phyloP scores from a whole-genome alignment of 2,113 vertebrate species.

The Acrocephalus kingi region DNA sequence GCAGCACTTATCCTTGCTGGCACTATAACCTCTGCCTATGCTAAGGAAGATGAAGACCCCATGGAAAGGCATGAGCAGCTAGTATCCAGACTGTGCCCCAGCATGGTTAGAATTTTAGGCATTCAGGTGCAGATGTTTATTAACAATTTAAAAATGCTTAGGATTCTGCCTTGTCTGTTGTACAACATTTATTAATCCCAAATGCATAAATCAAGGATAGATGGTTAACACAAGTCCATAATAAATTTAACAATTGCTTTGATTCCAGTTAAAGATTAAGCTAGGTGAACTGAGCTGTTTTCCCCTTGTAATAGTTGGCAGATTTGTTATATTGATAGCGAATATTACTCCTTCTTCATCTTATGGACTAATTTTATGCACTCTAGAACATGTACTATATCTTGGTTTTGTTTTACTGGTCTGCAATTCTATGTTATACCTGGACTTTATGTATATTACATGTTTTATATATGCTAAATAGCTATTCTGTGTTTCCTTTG shows the following conservation, averaged over 20 bases:
- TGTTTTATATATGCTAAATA: background rate
- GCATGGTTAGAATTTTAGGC: background rate
- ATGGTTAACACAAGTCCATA: background rate
- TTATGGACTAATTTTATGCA: background rate
- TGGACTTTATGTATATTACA: background rate
- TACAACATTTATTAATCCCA: background rate
- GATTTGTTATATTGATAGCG: rapidly evolving
- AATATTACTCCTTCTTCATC: background rate
- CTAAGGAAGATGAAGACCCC: background rate
- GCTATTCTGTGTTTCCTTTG: background rate
- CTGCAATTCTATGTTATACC: background rate
- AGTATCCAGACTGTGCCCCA: too few relatives aligned
- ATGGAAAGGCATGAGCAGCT: too few relatives aligned
- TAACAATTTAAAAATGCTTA: background rate
- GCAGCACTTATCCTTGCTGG: background rate
- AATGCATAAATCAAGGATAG: background rate
- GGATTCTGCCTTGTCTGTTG: background rate
- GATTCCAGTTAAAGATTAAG: background rate
- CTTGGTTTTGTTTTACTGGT: background rate
- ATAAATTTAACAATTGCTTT: background rate
- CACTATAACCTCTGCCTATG: background rate
- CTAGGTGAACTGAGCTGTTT: background rate
- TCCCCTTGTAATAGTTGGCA: background rate
- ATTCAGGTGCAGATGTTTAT: background rate
- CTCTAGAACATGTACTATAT: too few relatives aligned